Base-by-base conservation (phyloP, 2,113 vertebrate genomes). In the Neomonachus schauinslandi region DNA sequence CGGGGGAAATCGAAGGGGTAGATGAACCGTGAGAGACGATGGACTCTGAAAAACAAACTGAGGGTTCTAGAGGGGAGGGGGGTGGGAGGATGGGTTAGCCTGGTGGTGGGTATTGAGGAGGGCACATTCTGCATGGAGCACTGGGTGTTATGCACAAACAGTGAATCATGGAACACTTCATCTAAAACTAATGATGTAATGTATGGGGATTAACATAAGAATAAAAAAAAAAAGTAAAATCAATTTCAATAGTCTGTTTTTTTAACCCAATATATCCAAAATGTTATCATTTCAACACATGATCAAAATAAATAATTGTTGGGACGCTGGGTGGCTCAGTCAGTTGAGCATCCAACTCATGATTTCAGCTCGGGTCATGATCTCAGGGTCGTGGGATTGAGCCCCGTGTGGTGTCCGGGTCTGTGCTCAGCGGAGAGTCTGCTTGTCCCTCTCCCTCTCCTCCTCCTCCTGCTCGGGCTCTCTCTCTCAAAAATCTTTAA, bases 191-290 rank as follows among this genome's bases (percentile, higher is more conserved):
- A n/a, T n/a, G n/a, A n/a, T n/a, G n/a, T n/a, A n/a, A n/a, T n/a
- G n/a, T n/a, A n/a, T n/a, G n/a, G n/a, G n/a, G n/a, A n/a, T n/a
- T n/a, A n/a, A n/a, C n/a, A n/a, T n/a, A n/a, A n/a, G n/a, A n/a
- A n/a, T n/a, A n/a, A n/a, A n/a, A n/a, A n/a, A 11, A 85, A 93
- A 69, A 82, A 67, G n/a, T 80, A 28, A 94, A 69, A 88, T 91
- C 63, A 19, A 55, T 88, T 87, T 84, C 14, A 89, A 24, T 42
- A 57, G 42, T 39, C 82, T 31, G 28, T 87, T 87, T 92, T 85
- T 87, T 80, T 77, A 89, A 86, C 36, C 33, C 21, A 10, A 11
- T 61, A 26, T 74, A 53, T 28, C 19, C 13, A 63, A 94, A 94
- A 76, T 93, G 24, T 65, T 61, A 79, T 91, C 55, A 74, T 69